A percentile compares a stretch with the other conserved stretches of the same genome.
phyloP scores from a whole-genome alignment of 1,140 invertebrate genomes.

The Ptiloglossa arizonensis region DNA sequence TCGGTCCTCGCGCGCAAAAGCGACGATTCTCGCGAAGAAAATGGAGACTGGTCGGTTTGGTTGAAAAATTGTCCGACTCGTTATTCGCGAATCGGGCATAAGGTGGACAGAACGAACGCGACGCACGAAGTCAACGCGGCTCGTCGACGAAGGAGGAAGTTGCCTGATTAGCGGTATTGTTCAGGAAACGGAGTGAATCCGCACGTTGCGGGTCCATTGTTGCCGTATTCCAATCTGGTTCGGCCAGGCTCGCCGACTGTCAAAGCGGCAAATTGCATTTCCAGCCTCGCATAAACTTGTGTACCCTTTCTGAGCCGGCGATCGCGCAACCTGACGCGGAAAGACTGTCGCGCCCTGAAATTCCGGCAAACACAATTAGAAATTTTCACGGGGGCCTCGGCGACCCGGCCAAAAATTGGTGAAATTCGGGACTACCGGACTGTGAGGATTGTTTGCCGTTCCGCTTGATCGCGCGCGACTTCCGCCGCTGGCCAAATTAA shows the following conservation, averaged over 20 bases:
- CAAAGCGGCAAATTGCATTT: constrained; percentile 62
- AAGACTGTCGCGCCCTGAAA: constrained; percentile 33
- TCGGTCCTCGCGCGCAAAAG: no score
- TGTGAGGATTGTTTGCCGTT: background rate
- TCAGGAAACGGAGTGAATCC: constrained; percentile 50
- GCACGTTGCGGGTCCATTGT: constrained; percentile 50
- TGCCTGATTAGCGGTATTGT: constrained; percentile 62
- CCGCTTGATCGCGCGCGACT: background rate
- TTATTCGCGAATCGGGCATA: background rate
- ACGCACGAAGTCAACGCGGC: background rate
- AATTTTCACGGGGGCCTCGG: constrained; percentile 20
- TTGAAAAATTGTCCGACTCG: no score
- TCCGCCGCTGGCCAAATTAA: background rate
- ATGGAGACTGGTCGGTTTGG: no score
- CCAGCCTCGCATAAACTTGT: constrained; percentile 21
- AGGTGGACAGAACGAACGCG: background rate
- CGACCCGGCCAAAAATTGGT: background rate
- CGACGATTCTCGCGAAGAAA: no score
- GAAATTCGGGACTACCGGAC: background rate
- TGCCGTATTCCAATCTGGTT: constrained; percentile 48
- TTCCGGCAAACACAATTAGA: constrained; percentile 42
- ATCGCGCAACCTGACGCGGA: background rate
- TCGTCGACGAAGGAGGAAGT: constrained; percentile 31
- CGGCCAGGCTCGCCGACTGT: constrained; percentile 40
- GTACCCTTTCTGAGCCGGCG: background rate